Conservation (phyloP, 2,888 invertebrate genomes). For the Neocrepidodera transversa region DNA sequence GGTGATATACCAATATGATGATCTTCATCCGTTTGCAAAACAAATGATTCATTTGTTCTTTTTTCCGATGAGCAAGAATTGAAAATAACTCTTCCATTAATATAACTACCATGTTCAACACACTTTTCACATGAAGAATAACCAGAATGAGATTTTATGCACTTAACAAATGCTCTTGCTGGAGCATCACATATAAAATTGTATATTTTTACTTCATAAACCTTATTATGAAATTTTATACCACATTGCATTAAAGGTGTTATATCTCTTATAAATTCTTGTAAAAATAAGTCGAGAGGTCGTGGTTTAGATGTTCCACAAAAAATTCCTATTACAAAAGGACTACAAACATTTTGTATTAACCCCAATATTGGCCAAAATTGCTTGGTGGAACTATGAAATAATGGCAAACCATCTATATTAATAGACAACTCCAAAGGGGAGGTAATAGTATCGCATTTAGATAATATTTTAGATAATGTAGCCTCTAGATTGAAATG, state of each 20-base stretch:
- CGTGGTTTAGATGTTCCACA: conserved; percentile 32
- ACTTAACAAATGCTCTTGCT: conserved; percentile 32
- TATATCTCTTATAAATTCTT: conserved; percentile 30
- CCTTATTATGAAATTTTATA: conserved; percentile 17
- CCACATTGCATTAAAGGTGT: conserved; percentile 16
- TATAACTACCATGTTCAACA: conserved; percentile 14
- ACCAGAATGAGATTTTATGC: conserved; percentile 29
- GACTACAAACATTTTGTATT: conserved; percentile 21
- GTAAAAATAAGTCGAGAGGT: conserved; percentile 24
- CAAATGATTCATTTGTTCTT: conserved; percentile 18
- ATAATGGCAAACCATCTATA: conserved; percentile 31
- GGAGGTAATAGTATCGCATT: neutral
- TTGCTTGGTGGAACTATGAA: conserved; percentile 27
- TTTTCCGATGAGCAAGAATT: neutral
- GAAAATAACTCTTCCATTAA: conserved; percentile 13
- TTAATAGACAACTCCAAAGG: conserved; percentile 17
- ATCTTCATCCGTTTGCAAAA: conserved; percentile 21
- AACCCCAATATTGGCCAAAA: conserved; percentile 31
- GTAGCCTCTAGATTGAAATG: conserved; percentile 11
- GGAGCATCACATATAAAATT: conserved; percentile 33
- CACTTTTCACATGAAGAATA: conserved; percentile 30
- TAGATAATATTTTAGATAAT: conserved; percentile 7
- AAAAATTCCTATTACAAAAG: conserved; percentile 33
- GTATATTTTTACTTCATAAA: conserved; percentile 18
- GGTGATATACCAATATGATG: conserved; percentile 24